Evolutionary conservation across 2,113 vertebrate genomes (phyloP), one percentile per base, ranked within the genome.

Genomic region (Sinosuthora webbiana): DNA sequence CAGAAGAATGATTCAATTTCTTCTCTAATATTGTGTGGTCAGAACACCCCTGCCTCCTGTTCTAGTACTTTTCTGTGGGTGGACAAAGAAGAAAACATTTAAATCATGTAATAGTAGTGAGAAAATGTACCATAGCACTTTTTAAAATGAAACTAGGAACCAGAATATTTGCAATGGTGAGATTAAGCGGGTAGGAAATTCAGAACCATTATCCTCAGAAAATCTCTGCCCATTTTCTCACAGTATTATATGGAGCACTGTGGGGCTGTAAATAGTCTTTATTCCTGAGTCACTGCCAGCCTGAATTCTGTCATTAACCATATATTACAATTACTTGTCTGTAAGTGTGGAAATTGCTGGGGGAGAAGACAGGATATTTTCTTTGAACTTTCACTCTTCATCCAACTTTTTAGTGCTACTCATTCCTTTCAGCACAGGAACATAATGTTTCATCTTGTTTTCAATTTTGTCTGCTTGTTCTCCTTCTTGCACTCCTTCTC

Each of bases 271-370:
- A 95, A 65, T 57, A 6, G 4, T 33, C 18, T 47, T 76, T 74
- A n/a, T 30, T 82, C 33, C 41, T 67, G 23, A 44, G 31, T 41
- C 50, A 81, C 13, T 0, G 0, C 7, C 50, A 64, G 13, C 5
- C 49, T 56, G 35, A 68, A 68, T 37, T 37, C 52, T 71, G 47
- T 65, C 24, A 42, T 19, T 64, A 83, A 67, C 39, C 5, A 10
- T 6, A 11, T 17, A 56, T 56, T 64, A 28, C 24, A 73, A 28
- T 52, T 68, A 37, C 42, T 87, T 68, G 3, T 18, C 75, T 68
- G 60, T 44, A 76, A 59, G 30, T 31, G 28, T n/a, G 19, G 33
- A 79, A 73, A 60, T 64, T 47, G 8, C 14, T 2, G 2, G 6
- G 11, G 27, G 4, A 64, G 27, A 44, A 30, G 7, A 33, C 13